A percentile compares a stretch with the other conserved stretches of the same genome.
phyloP scores from a whole-genome alignment of 1,140 invertebrate genomes.

The Samia ricini region DNA sequence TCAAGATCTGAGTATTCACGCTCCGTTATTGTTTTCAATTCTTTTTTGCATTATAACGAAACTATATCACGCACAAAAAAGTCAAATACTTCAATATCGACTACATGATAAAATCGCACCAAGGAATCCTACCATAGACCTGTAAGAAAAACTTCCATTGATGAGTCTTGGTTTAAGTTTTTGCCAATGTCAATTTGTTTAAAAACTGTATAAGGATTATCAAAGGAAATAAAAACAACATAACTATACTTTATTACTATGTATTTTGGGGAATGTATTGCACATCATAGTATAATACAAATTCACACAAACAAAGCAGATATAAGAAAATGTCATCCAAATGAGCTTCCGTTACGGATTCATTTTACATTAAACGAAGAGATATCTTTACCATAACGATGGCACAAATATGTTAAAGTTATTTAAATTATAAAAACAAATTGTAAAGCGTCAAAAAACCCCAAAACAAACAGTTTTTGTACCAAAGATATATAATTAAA shows the following conservation, averaged over 20 bases:
- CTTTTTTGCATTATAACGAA: no score
- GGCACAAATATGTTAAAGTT: conserved; percentile 17
- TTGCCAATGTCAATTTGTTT: no score
- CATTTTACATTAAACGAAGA: neutral
- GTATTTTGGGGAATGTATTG: conserved; percentile 41
- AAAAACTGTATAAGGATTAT: conserved; percentile 17
- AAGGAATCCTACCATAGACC: no score
- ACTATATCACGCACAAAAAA: no score
- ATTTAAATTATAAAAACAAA: conserved; percentile 20
- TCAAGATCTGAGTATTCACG: no score
- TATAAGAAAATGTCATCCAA: neutral
- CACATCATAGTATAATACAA: conserved; percentile 15
- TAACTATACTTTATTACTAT: conserved; percentile 20
- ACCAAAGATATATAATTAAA: conserved; percentile 24
- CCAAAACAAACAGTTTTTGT: conserved; percentile 31
- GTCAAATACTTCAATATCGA: no score
- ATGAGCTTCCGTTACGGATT: neutral
- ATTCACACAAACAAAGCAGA: neutral
- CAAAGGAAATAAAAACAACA: neutral
- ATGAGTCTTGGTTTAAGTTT: no score
- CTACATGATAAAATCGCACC: no score
- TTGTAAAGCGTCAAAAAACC: conserved; percentile 17
- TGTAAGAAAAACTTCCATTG: no score
- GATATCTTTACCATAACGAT: conserved; percentile 12
- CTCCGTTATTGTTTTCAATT: no score